phyloP scores from a whole-genome alignment of 2,113 vertebrate genomes.

The Tenebrosternarchus preto region DNA sequence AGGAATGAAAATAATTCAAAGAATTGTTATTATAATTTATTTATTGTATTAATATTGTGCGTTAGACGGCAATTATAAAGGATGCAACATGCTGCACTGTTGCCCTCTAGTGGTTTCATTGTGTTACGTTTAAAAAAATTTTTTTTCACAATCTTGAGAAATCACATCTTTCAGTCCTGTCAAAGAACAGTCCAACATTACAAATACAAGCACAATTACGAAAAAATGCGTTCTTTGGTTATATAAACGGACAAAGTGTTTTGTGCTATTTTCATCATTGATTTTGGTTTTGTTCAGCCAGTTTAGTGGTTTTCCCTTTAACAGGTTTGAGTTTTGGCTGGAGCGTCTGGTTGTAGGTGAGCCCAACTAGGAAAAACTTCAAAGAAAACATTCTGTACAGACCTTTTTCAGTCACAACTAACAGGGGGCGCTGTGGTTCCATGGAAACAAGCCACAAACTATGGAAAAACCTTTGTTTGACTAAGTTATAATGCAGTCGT shows the following conservation, averaged over 20 bases:
- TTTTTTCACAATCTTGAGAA: background rate
- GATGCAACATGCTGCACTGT: constrained; percentile 5
- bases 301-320: background rate
- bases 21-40: no score
- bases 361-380: background rate
- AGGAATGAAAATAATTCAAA: background rate
- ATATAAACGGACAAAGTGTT: no score
- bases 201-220: no score
- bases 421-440: constrained; percentile 45
- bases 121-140: background rate
- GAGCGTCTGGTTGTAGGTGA: background rate
- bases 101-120: constrained; percentile 31
- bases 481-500: background rate
- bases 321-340: no score
- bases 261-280: no score
- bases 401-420: background rate
- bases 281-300: background rate
- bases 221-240: no score
- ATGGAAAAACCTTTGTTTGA: background rate
- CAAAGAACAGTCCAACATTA: no score
- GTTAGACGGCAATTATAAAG: background rate
- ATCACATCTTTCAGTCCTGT: background rate
- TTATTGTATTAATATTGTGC: no score
- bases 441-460: background rate
- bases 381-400: background rate